Evolutionary conservation across 1,140 invertebrate genomes (phyloP), one percentile per base, ranked within the genome.

Genomic region (Pogonomyrmex californicus): DNA sequence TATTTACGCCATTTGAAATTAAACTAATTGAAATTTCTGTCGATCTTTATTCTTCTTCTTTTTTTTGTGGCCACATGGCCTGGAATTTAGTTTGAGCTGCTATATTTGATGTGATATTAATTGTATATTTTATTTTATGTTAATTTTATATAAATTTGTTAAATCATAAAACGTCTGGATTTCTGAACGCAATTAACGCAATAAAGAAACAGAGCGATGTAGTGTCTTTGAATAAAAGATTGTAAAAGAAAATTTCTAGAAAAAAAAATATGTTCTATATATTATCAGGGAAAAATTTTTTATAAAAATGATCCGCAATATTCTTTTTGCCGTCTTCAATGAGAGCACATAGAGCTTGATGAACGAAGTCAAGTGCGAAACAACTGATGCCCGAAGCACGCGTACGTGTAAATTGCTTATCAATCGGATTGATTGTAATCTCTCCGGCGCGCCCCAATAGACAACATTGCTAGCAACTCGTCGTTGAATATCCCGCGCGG

Each of bases 391-490:
- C 4, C 60, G 36, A n/a, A 41, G 12, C 14, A 36, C 30, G 47
- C 51, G 33, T 54, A 54, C 62, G 33, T 36, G 38, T 44, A 81
- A 81, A 70, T 70, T 44, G 49, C 23, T 81, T n/a, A 58, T 81
- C 38, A 49, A 81, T 81, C 49, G 38, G 23, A 56, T 44, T 49
- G 49, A 70, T 70, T 70, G 70, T 81, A 81, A 70, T 81, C 62
- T 68, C 47, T 23, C 51, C 41, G 14, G 33, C n/a, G 75, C 77
- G 38, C 49, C 44, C 38, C 23, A 23, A 7, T 56, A 70, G 65
- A 81, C 78, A 68, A 79, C 68, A n/a, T 49, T 49, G 17, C 47
- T 51, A 36, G 33, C 47, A 17, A 2, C 49, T 70, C 47, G n/a
- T 30, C 76, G 33, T n/a, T 33, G 30, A 23, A 23, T 68, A 58